Evolutionary conservation across 2,113 vertebrate species (phyloP), one percentile per base, ranked within the genome.

Genomic region (Neogale vison): DNA sequence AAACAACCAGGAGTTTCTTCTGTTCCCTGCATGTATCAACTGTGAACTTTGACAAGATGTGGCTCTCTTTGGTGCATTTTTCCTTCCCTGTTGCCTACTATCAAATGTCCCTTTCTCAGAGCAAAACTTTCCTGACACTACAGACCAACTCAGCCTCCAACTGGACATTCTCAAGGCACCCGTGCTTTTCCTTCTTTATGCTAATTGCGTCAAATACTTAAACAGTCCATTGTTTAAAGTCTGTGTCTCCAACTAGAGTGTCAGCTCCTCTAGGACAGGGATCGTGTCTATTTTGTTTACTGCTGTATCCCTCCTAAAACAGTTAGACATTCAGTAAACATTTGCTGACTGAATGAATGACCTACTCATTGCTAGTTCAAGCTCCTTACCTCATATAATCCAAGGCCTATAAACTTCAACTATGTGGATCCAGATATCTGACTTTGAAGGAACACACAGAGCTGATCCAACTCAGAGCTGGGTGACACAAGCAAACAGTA

Each of bases 311-410:
- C 67, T 87, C 31, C 29, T 74, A 52, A 63, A 91, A 39, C n/a
- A 92, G 34, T 69, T 77, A 69, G 42, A 55, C 93, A 90, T 31
- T 82, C 89, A 71, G 67, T 59, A 96, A 96, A 96, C 77, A 90
- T 85, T 89, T 88, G 92, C 45, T 80, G 52, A 72, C 72, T 77
- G 55, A 94, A 92, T 71, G 21, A 59, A 50, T 95, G 85, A 95
- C 39, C 39, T 86, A 67, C 34, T 85, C 34, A 71, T 47, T 90
- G 50, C 52, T 96, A 50, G n/a, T 77, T 96, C 90, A 95, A 82
- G 6, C 13, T 69, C 57, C 87, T 83, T 36, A 93, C 52, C 74
- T 65, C 92, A 42, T 63, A 55, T 26, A 71, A 29, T 61, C 18
- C 42, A 81, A 65, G 23, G 50, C 26, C 57, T 47, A n/a, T 90